phyloP scores from a whole-genome alignment of 30 jellyfish, hydroid and myxozoan species.

The Catostylus mosaicus region DNA sequence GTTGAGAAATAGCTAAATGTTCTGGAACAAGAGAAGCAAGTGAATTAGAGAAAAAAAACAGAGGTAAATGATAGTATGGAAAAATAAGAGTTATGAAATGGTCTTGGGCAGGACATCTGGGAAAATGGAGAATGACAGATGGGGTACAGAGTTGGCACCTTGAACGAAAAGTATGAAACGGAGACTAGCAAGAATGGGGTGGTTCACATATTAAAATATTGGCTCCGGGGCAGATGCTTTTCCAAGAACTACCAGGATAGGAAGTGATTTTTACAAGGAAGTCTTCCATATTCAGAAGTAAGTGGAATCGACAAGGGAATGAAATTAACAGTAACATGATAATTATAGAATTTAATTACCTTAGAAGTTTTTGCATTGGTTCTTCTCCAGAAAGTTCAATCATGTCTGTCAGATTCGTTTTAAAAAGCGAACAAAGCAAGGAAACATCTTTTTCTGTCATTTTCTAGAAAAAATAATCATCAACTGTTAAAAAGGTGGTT shows the following conservation, averaged over 20 bases:
- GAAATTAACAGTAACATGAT: not conserved
- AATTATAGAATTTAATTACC: conserved; percentile 39
- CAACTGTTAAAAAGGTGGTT: not conserved
- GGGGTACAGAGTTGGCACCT: no score
- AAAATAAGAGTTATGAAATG: not conserved
- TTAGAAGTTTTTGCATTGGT: conserved; percentile 62
- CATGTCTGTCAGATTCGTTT: conserved; percentile 46
- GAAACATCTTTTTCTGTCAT: conserved; percentile 25
- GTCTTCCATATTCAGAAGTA: not conserved
- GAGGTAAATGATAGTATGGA: not conserved
- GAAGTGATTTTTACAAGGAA: not conserved
- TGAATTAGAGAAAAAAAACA: not conserved
- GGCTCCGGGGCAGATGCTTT: not conserved
- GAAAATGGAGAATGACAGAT: no score
- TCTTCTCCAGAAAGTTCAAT: conserved; percentile 35
- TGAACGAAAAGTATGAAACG: no score
- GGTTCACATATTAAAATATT: not conserved
- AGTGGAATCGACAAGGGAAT: not conserved
- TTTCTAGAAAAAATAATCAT: conserved; percentile 4
- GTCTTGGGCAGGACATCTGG: not conserved
- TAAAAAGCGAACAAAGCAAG: conserved; percentile 50
- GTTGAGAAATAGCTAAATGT: not conserved
- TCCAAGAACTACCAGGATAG: not conserved
- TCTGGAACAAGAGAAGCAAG: not conserved
- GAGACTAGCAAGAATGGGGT: no score